Conservation (phyloP, 2,113 vertebrate genomes). For the Pyrgilauda ruficollis region DNA sequence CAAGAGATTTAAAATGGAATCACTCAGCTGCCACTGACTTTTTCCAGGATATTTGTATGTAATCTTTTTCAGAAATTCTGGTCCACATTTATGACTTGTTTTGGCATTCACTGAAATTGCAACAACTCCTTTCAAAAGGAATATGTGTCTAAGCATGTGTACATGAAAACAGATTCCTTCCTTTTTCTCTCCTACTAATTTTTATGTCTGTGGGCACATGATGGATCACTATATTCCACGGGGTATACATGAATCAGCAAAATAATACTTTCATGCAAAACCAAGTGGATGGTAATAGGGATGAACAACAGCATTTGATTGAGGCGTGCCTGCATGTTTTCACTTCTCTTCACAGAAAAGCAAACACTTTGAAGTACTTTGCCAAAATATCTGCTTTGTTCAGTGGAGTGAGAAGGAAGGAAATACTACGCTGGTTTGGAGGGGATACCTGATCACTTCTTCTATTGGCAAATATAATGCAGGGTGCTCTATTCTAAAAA, state of each 20-base stretch:
- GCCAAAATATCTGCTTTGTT: neutral
- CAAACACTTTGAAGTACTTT: neutral
- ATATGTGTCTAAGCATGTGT: neutral
- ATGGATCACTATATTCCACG: neutral
- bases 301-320: neutral
- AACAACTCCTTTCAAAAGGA: neutral
- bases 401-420: neutral
- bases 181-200: neutral
- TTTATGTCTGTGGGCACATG: neutral
- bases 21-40: neutral
- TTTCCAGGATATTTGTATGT: neutral
- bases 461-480: neutral
- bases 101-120: neutral
- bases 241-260: neutral
- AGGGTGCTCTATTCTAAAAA: neutral
- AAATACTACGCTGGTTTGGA: neutral
- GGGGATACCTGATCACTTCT: neutral
- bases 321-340: neutral
- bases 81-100: neutral
- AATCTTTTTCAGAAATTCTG: neutral
- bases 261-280: neutral
- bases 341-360: neutral
- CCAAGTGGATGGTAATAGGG: neutral
- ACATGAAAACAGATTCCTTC: neutral
- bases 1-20: neutral